Evolutionary conservation across 1,140 invertebrate species (phyloP).

Genomic region (Solenopsis fugax): DNA sequence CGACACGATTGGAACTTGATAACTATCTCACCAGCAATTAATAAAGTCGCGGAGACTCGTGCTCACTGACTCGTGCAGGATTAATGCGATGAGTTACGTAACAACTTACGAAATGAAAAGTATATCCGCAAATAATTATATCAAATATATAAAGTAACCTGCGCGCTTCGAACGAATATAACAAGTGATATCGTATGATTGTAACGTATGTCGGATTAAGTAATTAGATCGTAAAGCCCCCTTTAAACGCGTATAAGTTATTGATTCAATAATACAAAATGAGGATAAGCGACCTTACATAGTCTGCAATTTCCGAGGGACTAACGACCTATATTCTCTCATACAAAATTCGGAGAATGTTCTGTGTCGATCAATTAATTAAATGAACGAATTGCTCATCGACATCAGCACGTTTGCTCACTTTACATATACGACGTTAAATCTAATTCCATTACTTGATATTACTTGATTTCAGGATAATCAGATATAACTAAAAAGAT

Average conservation of each 20-base stretch:
- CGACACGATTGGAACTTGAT: conserved; percentile 46
- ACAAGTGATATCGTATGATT: neutral
- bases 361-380: neutral
- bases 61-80: neutral
- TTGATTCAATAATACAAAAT: neutral
- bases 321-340: neutral
- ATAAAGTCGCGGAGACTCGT: neutral
- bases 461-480: neutral
- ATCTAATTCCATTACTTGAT: no score
- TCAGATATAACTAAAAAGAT: neutral
- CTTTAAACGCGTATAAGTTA: neutral
- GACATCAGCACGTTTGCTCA: neutral
- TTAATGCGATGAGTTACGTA: neutral
- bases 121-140: neutral
- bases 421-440: neutral
- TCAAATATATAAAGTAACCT: neutral
- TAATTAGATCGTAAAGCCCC: neutral
- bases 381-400: conserved; percentile 17
- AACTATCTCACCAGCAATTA: conserved; percentile 38
- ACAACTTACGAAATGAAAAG: conserved; percentile 9
- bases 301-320: neutral
- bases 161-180: neutral
- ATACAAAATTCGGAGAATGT: conserved; percentile 11
- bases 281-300: neutral
- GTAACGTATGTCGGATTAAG: neutral